These are phyloP conservation scores for Agrilus planipennis DNA, from an alignment of 1,140 invertebrate species.

Conservation along the genomic window DNA sequence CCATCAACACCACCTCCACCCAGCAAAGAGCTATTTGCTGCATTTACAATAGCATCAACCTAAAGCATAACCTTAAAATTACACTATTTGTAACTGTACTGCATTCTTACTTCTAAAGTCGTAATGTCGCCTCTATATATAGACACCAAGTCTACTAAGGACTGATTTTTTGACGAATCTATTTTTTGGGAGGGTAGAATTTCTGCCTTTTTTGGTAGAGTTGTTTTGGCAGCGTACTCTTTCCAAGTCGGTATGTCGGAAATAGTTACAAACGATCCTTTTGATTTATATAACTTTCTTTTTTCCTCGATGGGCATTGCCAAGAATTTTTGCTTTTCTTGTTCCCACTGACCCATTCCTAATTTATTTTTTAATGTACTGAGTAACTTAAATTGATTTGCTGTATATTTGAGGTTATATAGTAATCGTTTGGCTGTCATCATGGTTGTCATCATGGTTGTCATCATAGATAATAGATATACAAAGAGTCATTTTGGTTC, in stretches of 20 bases:
- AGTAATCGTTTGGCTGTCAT: too few species aligned
- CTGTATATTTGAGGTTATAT: too few species aligned
- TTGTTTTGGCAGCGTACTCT: constrained; percentile 37
- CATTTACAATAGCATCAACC: constrained; percentile 87
- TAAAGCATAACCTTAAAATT: constrained; percentile 19
- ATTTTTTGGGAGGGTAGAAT: constrained; percentile 32
- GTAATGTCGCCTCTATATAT: constrained; percentile 79
- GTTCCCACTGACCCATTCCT: constrained; percentile 29
- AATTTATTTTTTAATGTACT: too few species aligned
- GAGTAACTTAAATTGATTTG: too few species aligned
- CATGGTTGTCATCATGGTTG: too few species aligned
- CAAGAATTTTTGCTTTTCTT: constrained; percentile 40
- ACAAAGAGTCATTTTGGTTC: too few species aligned
- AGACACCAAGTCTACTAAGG: constrained; percentile 49
- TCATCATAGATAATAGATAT: too few species aligned
- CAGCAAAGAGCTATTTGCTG: constrained; percentile 65
- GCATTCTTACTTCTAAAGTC: constrained; percentile 47
- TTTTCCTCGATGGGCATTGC: constrained; percentile 43
- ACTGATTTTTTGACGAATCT: constrained; percentile 32
- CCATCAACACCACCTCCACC: constrained; percentile 85
- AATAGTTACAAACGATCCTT: constrained; percentile 33
- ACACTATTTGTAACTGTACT: constrained; percentile 2
- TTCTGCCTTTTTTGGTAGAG: constrained; percentile 26
- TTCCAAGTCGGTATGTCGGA: constrained; percentile 49
- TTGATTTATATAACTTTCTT: constrained; percentile 39